These are phyloP conservation scores for Pterostichus niger DNA, from an alignment of 2,888 invertebrate species.

Conservation along the genomic window DNA sequence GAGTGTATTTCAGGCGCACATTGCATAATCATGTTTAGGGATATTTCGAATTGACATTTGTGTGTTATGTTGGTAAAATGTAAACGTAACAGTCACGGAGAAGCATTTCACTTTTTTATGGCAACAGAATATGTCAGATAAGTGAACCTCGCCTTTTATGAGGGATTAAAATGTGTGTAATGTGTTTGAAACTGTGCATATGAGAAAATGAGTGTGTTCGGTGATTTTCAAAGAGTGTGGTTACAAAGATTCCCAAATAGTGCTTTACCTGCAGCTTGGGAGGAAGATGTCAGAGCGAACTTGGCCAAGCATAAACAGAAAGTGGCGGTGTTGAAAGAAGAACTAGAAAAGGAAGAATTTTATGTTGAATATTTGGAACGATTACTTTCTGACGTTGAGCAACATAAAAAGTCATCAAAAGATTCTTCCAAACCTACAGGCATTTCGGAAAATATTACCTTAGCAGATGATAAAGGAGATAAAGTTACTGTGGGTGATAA, in stretches of 20 bases:
- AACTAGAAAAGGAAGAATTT: constrained; percentile 93
- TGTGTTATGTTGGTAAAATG: constrained; percentile 41
- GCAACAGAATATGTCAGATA: constrained; percentile 65
- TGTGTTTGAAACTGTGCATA: constrained; percentile 47
- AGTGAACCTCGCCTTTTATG: constrained; percentile 66
- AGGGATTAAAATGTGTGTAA: constrained; percentile 57
- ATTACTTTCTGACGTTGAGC: constrained; percentile 90
- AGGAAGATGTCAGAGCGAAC: constrained; percentile 94
- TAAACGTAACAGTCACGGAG: constrained; percentile 55
- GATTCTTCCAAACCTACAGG: constrained; percentile 42
- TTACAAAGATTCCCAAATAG: constrained; percentile 94
- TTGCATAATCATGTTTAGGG: constrained; percentile 52
- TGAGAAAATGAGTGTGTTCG: constrained; percentile 88
- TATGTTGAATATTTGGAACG: constrained; percentile 94
- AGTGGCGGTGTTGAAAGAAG: constrained; percentile 89
- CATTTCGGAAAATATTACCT: constrained; percentile 39
- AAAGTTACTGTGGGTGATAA: constrained; percentile 70
- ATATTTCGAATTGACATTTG: constrained; percentile 48
- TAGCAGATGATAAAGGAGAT: constrained; percentile 69
- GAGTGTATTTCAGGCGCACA: constrained; percentile 10
- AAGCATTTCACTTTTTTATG: constrained; percentile 65
- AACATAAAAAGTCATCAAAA: constrained; percentile 80
- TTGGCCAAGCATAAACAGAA: constrained; percentile 93
- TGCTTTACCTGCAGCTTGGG: constrained; percentile 94
- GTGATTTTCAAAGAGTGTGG: constrained; percentile 95